Evolutionary conservation across 2,888 invertebrate species (phyloP), one percentile per base, ranked within the genome.

Genomic region (Lacanobia wlatinum): DNA sequence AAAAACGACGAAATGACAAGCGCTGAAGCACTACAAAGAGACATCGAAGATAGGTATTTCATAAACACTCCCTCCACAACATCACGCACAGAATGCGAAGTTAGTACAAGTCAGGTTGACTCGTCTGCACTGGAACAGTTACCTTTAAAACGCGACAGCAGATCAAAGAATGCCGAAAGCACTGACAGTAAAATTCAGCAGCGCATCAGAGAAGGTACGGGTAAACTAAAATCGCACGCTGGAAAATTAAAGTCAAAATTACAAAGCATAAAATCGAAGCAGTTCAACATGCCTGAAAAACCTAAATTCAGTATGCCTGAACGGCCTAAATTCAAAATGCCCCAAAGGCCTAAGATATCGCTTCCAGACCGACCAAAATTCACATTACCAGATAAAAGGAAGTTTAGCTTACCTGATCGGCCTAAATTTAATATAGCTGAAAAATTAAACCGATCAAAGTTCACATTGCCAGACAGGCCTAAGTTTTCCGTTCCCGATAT

Each of bases 211-310:
- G 97, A 96, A 79, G 97, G 98, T 80, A 98, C 98, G 6, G 97
- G 97, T 50, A 97, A 97, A 83, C 87, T 98, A 62, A 97, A 97
- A 85, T 96, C 95, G 53, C 98, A 98, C 90, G 98, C 98, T 21
- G 97, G 97, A 43, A 98, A 97, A 92, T 91, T 98, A 43, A 97
- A 97, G 90, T 97, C 97, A 0, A 97, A 97, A 89, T 89, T 98
- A 71, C 97, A 97, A 87, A 97, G 94, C 77, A 97, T 97, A 9
- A 97, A 97, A 89, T 96, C 97, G 83, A 96, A 97, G 59, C 94
- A 94, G 52, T 96, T 97, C 76, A 88, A 90, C n/a, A 92, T 94
- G 90, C 94, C 97, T 60, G 97, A 97, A 40, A 95, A 94, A 82
- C 96, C 97, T 6, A 97, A 97, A 88, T 96, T 97, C 58, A 96